Evolutionary conservation across 2,113 vertebrate species (phyloP), one percentile per base, ranked within the genome.

Genomic region (Patagioenas fasciata): DNA sequence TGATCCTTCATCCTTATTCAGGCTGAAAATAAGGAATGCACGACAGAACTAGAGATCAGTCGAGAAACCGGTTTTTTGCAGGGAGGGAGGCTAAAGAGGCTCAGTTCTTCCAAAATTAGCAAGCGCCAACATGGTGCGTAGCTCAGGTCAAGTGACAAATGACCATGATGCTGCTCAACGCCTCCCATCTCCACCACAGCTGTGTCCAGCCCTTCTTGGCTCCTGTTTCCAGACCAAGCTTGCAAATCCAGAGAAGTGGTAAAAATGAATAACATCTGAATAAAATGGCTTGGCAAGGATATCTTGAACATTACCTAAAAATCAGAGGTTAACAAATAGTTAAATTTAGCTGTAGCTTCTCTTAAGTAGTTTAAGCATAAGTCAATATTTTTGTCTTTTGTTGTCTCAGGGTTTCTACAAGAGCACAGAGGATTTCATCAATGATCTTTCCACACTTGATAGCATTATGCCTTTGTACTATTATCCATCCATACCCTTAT

Each of bases 21-120:
- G 73, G 44, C 54, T 92, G 80, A 84, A 95, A 93, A 72, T 50
- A 61, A 86, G 42, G 47, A 87, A 87, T 54, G 36, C 13, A 61
- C 53, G 23, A 88, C 44, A 88, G 53, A 90, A 36, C 70, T 78
- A 71, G 25, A 89, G 77, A 84, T 71, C 72, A 86, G 47, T 13
- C 6, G 4, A 84, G 60, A 78, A 86, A 93, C 58, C 42, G 64
- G 84, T 74, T 88, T 60, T 60, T 54, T 88, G 5, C 65, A 89
- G 69, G 77, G 34, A 84, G 24, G 11, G 21, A 81, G 34, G 70
- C 38, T 84, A 57, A 86, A 87, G 80, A 80, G 56, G 29, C 77
- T 84, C 86, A 44, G 57, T 91, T 93, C 77, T 92, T 91, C 88
- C 93, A 92, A 93, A 96, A 95, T 79, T 74, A 92, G 51, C 64